phyloP scores from a whole-genome alignment of 2,113 vertebrate genomes.

The Balaeniceps rex region DNA sequence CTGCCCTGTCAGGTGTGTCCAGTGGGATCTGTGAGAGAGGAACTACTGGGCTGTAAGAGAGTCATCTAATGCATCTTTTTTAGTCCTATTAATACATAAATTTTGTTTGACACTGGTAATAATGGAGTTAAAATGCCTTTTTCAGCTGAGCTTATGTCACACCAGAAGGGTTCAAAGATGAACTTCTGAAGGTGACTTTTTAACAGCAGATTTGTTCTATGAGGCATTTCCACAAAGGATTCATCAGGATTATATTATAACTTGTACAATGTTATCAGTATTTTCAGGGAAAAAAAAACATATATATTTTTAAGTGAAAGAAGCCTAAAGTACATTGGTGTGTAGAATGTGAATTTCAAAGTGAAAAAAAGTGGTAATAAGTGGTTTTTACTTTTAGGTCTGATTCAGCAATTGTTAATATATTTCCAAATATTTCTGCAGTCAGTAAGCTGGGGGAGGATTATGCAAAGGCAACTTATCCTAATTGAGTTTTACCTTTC shows the following conservation, averaged over 20 bases:
- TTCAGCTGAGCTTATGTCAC: not conserved
- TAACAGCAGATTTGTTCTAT: not conserved
- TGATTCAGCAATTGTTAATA: not conserved
- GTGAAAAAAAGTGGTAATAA: not conserved
- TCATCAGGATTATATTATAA: not conserved
- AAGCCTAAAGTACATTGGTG: not conserved
- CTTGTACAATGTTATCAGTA: not conserved
- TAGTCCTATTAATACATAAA: not conserved
- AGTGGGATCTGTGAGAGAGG: not conserved
- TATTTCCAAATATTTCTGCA: not conserved
- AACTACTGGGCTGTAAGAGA: not conserved
- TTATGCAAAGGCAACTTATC: not conserved
- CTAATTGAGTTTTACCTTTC: not conserved
- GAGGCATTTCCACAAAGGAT: not conserved
- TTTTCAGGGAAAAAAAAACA: not conserved
- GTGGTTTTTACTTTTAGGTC: not conserved
- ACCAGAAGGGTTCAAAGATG: not conserved
- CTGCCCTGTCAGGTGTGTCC: not conserved
- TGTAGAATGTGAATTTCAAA: not conserved
- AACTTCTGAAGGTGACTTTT: conserved; percentile 14
- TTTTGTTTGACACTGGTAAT: not conserved
- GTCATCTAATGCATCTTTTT: not conserved
- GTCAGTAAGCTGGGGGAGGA: not conserved
- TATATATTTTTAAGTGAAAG: not conserved
- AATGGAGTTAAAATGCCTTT: not conserved